Percentiles rank a stretch among this genome's conserved stretches.
Conservation (phyloP, 2,113 vertebrate species). For the human (Homo sapiens) region GRCh38 chr6:112642001-112642500, state of each 20-base stretch:
- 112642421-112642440: neutral
- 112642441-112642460: neutral
- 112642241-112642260: neutral
- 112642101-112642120: neutral
- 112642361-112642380: neutral
- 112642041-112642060: neutral
- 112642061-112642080: neutral
- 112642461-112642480: neutral
- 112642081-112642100: neutral
- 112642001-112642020: conserved; percentile 34
- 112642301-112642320: neutral
- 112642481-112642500: neutral
- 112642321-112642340: neutral
- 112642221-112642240: neutral
- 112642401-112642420: neutral
- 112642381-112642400: too few relatives aligned
- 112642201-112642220: neutral
- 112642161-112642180: neutral
- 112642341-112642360: neutral
- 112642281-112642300: neutral
- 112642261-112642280: neutral
- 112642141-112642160: neutral
- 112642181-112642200: neutral
- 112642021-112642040: neutral
- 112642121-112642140: neutral